phyloP scores from a whole-genome alignment of 2,113 vertebrate species.

The Pardalotus punctatus region DNA sequence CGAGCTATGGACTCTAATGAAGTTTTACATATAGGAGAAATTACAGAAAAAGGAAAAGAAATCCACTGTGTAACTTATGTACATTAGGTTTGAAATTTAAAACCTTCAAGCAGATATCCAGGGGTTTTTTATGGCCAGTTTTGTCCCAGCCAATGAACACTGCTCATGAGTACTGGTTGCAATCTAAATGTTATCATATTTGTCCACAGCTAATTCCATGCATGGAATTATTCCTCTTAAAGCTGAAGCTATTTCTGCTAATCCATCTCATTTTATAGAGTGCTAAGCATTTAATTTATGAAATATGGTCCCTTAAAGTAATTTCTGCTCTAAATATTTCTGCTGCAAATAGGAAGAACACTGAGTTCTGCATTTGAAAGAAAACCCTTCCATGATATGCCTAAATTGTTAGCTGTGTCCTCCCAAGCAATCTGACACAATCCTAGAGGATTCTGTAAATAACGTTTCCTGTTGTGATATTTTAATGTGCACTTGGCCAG shows the following conservation, averaged over 20 bases:
- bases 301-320: background rate
- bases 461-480: conserved; percentile 16
- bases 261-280: background rate
- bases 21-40: conserved; percentile 43
- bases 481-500: background rate
- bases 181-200: conserved; percentile 47
- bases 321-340: background rate
- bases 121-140: background rate
- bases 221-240: background rate
- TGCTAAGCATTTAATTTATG: background rate
- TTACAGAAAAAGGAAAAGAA: conserved; percentile 27
- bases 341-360: background rate
- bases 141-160: background rate
- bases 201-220: background rate
- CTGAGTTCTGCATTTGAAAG: background rate
- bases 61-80: conserved; percentile 15
- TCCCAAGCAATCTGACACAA: background rate
- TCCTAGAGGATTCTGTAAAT: background rate
- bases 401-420: background rate
- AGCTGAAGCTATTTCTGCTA: background rate
- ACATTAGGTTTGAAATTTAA: conserved; percentile 37
- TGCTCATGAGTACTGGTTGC: background rate
- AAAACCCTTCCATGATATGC: background rate
- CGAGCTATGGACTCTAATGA: background rate
- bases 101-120: conserved; percentile 40